A percentile compares a stretch with the other conserved stretches of the same genome.
Conservation (phyloP, 2,797 vertebrate genomes). For the Hirundo rustica region DNA sequence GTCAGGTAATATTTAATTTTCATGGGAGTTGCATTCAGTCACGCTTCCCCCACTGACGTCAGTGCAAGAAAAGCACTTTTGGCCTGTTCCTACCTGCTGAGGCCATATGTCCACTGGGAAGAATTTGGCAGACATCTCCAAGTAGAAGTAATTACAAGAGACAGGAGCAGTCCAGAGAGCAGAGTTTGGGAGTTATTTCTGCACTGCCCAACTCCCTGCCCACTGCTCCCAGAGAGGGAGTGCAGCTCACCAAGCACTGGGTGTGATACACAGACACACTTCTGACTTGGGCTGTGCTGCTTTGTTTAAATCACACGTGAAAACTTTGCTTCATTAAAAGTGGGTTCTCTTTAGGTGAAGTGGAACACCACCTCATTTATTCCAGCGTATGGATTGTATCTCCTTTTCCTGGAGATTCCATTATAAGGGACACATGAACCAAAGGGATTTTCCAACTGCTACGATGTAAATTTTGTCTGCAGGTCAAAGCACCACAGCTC, state of each 20-base stretch:
- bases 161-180: neutral
- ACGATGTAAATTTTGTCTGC: neutral
- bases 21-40: constrained; percentile 4
- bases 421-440: neutral
- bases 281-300: neutral
- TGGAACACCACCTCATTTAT: neutral
- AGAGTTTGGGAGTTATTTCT: neutral
- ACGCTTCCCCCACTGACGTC: constrained; percentile 30
- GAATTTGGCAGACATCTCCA: constrained; percentile 23
- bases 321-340: neutral
- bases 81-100: constrained; percentile 59
- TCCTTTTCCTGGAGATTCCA: neutral
- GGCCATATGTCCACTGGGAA: constrained; percentile 64
- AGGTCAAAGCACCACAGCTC: neutral
- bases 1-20: constrained; percentile 17
- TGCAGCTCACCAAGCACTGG: neutral
- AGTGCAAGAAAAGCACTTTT: constrained; percentile 29
- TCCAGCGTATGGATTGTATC: neutral
- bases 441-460: neutral
- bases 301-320: neutral
- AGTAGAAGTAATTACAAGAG: constrained; percentile 8
- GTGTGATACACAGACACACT: neutral
- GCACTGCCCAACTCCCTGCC: neutral
- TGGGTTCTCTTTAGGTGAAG: neutral
- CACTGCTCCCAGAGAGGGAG: neutral